Evolutionary conservation across 2,797 vertebrate species (phyloP).

Genomic region (Aythya fuligula): DNA sequence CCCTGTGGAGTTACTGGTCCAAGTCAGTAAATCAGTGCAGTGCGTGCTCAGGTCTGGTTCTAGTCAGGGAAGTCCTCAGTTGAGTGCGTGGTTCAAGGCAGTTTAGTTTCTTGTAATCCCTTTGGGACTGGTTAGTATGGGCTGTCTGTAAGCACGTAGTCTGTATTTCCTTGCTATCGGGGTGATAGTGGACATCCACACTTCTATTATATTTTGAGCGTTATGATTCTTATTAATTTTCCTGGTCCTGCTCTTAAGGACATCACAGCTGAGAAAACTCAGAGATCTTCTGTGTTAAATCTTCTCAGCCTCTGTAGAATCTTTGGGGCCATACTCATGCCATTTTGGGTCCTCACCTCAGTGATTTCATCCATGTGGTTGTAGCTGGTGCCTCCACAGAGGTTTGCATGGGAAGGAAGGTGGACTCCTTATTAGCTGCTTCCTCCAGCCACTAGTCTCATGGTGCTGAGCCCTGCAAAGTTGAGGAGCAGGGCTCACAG

Average conservation of each 20-base stretch:
- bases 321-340: accelerated
- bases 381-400: background rate
- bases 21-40: background rate
- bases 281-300: background rate
- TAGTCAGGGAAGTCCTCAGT: background rate
- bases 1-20: accelerated
- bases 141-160: background rate
- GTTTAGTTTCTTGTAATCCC: background rate
- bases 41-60: background rate
- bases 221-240: background rate
- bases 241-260: background rate
- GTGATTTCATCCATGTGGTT: background rate
- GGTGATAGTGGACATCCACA: background rate
- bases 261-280: background rate
- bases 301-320: background rate
- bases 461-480: background rate
- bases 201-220: background rate
- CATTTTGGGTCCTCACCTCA: accelerated
- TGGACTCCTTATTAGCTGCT: background rate
- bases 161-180: background rate
- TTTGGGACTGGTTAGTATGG: background rate
- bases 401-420: background rate
- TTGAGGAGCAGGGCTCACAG: background rate
- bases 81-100: background rate
- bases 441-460: background rate